These are phyloP conservation scores for Hirtodrosophila confusa DNA, from an alignment of 2,888 invertebrate species.

Conservation along the genomic window DNA sequence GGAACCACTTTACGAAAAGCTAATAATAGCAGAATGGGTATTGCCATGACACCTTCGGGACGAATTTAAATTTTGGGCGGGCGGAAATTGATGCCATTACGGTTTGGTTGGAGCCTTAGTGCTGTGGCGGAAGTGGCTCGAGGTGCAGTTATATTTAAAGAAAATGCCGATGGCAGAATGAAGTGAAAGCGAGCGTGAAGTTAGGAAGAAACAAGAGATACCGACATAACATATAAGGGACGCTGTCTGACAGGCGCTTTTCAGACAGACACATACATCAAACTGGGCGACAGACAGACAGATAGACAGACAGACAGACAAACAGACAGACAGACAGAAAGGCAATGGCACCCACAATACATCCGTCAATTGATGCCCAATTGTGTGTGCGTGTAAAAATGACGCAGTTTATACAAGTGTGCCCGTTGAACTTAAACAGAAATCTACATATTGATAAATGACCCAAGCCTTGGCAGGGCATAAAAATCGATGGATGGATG, in stretches of 20 bases:
- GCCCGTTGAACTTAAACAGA: conserved; percentile 64
- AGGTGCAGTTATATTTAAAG: conserved; percentile 62
- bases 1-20: conserved; percentile 47
- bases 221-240: neutral
- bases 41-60: conserved; percentile 44
- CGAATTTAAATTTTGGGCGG: conserved; percentile 65
- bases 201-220: neutral
- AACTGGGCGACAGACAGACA: conserved; percentile 40
- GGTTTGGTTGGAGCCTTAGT: conserved; percentile 48
- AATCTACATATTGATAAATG: conserved; percentile 78
- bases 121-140: conserved; percentile 48
- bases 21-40: conserved; percentile 47
- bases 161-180: conserved; percentile 44
- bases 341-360: conserved; percentile 58
- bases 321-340: conserved; percentile 22
- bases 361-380: conserved; percentile 71
- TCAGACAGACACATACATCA: conserved; percentile 68
- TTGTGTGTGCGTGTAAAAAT: conserved; percentile 39
- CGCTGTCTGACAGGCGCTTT: conserved; percentile 39
- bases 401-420: conserved; percentile 42
- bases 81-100: conserved; percentile 77
- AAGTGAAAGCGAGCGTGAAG: conserved; percentile 60
- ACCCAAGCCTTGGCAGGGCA: conserved; percentile 47
- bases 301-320: conserved; percentile 15
- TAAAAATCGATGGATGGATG: conserved; percentile 63